phyloP scores from a whole-genome alignment of 2,888 invertebrate species.

The Chymomyza fuscimana region DNA sequence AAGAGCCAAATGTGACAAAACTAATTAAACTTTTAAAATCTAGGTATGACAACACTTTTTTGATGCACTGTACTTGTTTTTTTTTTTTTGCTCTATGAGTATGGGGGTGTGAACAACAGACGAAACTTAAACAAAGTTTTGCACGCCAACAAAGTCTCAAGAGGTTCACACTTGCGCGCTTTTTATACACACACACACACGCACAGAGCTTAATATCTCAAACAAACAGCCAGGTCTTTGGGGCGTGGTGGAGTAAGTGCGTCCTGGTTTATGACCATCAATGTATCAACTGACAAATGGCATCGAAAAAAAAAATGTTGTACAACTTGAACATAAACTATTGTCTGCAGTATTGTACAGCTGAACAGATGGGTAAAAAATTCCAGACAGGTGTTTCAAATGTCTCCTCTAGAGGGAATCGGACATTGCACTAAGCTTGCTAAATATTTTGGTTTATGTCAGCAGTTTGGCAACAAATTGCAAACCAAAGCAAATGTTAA shows the following conservation, averaged over 20 bases:
- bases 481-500: not conserved
- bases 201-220: not conserved
- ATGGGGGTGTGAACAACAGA: not conserved
- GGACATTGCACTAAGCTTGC: not conserved
- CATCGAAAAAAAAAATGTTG: not conserved
- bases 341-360: not conserved
- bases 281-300: not conserved
- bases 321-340: not conserved
- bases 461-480: not conserved
- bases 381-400: not conserved
- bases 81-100: slow-evolving; percentile 1
- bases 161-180: not conserved
- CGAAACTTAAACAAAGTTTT: slow-evolving; percentile 1
- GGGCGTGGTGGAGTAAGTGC: too few species aligned
- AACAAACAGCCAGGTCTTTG: too few species aligned
- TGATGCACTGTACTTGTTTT: not conserved
- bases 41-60: too few species aligned
- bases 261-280: not conserved
- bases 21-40: too few species aligned
- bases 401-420: not conserved
- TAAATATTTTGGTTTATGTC: not conserved
- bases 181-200: slow-evolving; percentile 4
- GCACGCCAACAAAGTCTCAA: not conserved
- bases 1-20: too few species aligned
- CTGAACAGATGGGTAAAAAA: not conserved